A percentile compares a stretch with the other conserved stretches of the same genome.
Conservation (phyloP, 2,888 invertebrate genomes). For the Drosophila longiperda region DNA sequence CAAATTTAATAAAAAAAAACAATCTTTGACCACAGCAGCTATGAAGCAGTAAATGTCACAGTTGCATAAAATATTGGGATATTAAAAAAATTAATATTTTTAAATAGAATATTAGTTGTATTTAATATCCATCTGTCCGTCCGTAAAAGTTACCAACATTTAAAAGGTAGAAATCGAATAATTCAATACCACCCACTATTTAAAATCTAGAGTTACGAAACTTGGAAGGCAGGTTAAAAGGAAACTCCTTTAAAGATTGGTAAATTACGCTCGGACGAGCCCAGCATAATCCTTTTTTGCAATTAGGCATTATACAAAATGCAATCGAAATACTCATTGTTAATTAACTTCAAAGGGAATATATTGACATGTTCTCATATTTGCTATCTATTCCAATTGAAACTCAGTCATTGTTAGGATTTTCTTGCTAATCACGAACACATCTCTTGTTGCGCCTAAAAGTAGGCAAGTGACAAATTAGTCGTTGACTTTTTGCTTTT, state of each 20-base stretch:
- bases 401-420: background rate
- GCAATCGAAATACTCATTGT: background rate
- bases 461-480: slow-evolving; percentile 57
- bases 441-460: slow-evolving; percentile 35
- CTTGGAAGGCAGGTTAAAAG: background rate
- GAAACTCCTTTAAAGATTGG: background rate
- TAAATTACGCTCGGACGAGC: background rate
- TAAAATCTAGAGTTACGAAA: background rate
- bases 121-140: background rate
- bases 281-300: background rate
- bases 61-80: background rate
- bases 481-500: slow-evolving; percentile 34
- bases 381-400: background rate
- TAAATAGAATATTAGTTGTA: too few species aligned
- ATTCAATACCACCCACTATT: background rate
- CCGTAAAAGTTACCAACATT: background rate
- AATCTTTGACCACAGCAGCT: background rate
- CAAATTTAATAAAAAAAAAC: background rate
- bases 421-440: slow-evolving; percentile 1
- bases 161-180: background rate
- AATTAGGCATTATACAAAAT: background rate
- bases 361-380: background rate
- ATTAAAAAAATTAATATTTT: too few species aligned
- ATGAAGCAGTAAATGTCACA: background rate
- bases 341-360: background rate